These are phyloP conservation scores for Agrotis clavis DNA, from an alignment of 2,888 invertebrate species.

Conservation along the genomic window DNA sequence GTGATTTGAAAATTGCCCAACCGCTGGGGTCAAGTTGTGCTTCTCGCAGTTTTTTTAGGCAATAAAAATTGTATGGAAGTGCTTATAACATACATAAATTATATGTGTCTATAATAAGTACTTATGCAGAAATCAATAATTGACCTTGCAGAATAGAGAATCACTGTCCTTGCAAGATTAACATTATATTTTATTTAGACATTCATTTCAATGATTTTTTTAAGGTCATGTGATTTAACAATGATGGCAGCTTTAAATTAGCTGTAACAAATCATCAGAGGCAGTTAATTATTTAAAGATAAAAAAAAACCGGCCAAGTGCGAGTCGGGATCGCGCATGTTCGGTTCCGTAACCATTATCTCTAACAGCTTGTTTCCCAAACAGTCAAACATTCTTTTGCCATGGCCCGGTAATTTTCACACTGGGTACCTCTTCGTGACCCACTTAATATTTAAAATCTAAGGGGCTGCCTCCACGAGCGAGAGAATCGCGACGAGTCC, in stretches of 20 bases:
- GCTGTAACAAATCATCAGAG: constrained; percentile 5
- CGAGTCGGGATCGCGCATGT: no score
- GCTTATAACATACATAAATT: background rate
- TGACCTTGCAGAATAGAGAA: constrained; percentile 20
- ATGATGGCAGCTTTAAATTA: background rate
- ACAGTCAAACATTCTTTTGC: no score
- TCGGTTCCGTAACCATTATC: no score
- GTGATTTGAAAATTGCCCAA: constrained; percentile 4
- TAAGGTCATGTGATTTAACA: background rate
- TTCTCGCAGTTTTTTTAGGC: background rate
- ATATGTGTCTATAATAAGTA: background rate
- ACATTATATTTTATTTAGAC: background rate
- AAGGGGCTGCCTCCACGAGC: no score
- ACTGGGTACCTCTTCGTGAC: no score
- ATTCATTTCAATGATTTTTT: no score
- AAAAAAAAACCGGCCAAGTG: background rate
- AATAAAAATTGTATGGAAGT: background rate
- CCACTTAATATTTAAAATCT: no score
- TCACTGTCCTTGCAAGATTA: constrained; percentile 14
- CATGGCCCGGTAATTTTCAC: no score
- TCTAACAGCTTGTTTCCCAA: no score
- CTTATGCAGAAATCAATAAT: constrained; percentile 7
- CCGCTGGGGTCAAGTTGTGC: constrained; percentile 14
- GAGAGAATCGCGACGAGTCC: no score
- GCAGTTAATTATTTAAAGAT: background rate